Base-by-base conservation (phyloP, 2,797 vertebrate genomes). In the Enteromius radiatus region DNA sequence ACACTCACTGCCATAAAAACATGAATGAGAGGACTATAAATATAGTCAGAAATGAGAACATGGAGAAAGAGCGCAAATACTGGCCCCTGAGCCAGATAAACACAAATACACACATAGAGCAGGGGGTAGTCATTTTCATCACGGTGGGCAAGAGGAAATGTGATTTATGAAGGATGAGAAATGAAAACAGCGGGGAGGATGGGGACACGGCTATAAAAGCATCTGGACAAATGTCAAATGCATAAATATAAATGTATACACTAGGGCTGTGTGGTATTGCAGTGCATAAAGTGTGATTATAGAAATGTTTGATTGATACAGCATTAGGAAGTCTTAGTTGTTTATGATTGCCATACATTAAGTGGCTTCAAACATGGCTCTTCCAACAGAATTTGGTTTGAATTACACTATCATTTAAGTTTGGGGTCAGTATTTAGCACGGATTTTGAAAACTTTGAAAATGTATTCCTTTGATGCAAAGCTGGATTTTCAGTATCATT, bases 1-100 rank as follows among this genome's bases (percentile, higher is more conserved):
- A 82, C 64, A 65, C 36, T 56, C 45, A 80, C 76, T 47, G 52
- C 71, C 70, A 54, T 74, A 43, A 83, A 69, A 76, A 83, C 52
- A 81, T 81, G 74, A 85, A 81, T 79, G 73, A 68, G 36, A 73
- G 17, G 19, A 54, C 79, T 81, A 64, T 71, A 83, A 81, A 85
- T 76, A 81, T 49, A 79, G 17, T 79, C 41, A 61, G 52, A 76
- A 76, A 59, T 65, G 54, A 84, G 71, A 84, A 83, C 76, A 83
- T 38, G 63, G 52, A 76, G 56, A 26, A 59, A 15, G 14, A 36
- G 61, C 76, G 82, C 79, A 78, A 31, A 69, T 78, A 82, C 64
- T 47, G 41, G 78, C 80, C 43, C 77, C 14, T 31, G 31, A 54
- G 12, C 63, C 21, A 75, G 43, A 70, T 68, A 45, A 54, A 59